Evolutionary conservation across 2,113 vertebrate species (phyloP), one percentile per base, ranked within the genome.

Genomic region (Nerophis lumbriciformis): DNA sequence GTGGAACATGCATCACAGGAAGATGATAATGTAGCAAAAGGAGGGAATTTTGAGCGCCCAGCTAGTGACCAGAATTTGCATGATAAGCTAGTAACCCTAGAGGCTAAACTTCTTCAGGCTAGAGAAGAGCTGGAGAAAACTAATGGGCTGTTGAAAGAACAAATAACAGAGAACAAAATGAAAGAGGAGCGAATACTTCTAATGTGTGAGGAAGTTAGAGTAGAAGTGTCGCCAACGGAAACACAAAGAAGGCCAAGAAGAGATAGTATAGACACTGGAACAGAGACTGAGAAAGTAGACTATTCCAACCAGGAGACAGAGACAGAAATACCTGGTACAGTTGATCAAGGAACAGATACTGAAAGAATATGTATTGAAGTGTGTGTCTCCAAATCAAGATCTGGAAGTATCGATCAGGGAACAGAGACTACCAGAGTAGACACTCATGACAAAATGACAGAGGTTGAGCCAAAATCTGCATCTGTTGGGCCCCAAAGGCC

Each of bases 111-210:
- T 71, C 85, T 74, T 53, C 81, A 87, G 58, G 90, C 93, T 73
- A 92, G 79, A 10, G 78, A 89, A 67, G 93, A 97, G 63, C 86
- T 96, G 0, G 83, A 92, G 55, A 89, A 68, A 72, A 88, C 92
- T 38, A 90, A 86, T 61, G 63, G 63, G 6, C 78, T 91, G 71
- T 77, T 98, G 59, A 86, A 84, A 66, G 87, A 88, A 68, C 93
- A 95, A 78, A 82, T 91, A 36, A 84, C 90, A 2, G 93, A 94
- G 61, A 91, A 93, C 71, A 88, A 90, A 76, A 73, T 83, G 59
- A 95, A 93, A 58, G 92, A 94, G 52, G 89, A 86, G 48, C 92
- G 65, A 75, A 94, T 97, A 70, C 70, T 85, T 50, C 86, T 94
- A 65, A 75, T 97, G 38, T 89, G 85, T 73, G 88, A 89, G 7